Evolutionary conservation across 2,113 vertebrate genomes (phyloP).

Genomic region (Calyptommatus sinebrachiatus): DNA sequence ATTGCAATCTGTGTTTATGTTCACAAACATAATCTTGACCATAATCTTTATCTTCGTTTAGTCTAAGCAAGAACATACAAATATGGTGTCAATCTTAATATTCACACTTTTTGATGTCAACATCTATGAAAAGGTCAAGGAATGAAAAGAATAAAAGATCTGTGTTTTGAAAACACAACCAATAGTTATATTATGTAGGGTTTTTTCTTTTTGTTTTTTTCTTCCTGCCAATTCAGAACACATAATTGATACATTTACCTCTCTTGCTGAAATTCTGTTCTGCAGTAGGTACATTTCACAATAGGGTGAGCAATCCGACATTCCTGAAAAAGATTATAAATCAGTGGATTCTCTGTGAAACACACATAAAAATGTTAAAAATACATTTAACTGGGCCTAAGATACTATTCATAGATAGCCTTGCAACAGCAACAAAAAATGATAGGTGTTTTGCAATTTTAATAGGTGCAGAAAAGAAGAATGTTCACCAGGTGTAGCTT

Average conservation of each 20-base stretch:
- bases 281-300: conserved; percentile 80
- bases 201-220: rapidly evolving
- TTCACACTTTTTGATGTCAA: not conserved
- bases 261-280: conserved; percentile 81
- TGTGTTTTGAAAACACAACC: not conserved
- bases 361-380: not conserved
- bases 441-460: no score
- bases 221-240: not conserved
- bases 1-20: no score
- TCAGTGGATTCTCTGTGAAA: not conserved
- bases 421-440: no score
- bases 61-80: no score
- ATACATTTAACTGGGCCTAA: not conserved
- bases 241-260: conserved; percentile 55
- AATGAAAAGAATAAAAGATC: not conserved
- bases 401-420: no score
- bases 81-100: no score
- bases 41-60: no score
- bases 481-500: no score
- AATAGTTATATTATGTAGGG: not conserved
- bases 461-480: no score
- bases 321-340: conserved; percentile 63
- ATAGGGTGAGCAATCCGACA: conserved; percentile 80
- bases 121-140: not conserved
- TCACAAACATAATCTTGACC: no score